Conservation (phyloP, 1,140 invertebrate species). For the Drosophila leontia region DNA sequence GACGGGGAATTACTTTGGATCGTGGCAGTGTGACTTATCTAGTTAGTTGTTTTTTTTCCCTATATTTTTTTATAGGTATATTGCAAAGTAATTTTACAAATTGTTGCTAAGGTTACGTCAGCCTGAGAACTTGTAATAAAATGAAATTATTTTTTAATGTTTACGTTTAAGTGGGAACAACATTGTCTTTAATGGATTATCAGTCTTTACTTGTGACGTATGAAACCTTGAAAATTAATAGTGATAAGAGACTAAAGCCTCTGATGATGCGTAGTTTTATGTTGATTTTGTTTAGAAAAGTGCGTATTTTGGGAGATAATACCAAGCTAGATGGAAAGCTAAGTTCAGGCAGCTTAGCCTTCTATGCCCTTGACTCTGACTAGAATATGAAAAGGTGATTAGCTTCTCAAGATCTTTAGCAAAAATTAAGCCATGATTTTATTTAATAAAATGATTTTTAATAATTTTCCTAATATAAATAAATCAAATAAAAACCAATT, state of each 20-base stretch:
- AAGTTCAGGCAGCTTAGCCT: not conserved
- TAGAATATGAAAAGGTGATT: too few species aligned
- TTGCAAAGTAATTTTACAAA: not conserved
- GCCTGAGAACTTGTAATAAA: not conserved
- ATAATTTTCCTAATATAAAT: not conserved
- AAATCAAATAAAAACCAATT: not conserved
- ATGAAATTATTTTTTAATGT: not conserved
- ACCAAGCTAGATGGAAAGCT: not conserved
- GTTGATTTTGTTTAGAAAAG: not conserved
- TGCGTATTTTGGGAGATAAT: slow-evolving; percentile 2
- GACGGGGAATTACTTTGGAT: slow-evolving; percentile 6
- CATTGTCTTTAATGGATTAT: slow-evolving; percentile 14
- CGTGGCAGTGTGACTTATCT: not conserved
- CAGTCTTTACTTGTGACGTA: not conserved
- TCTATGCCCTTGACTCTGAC: not conserved
- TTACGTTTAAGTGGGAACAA: not conserved
- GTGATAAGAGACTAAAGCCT: not conserved
- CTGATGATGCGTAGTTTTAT: not conserved
- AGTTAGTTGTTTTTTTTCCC: not conserved
- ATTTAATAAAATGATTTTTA: not conserved
- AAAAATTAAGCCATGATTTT: too few species aligned
- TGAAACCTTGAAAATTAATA: not conserved
- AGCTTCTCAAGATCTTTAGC: too few species aligned
- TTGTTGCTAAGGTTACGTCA: not conserved
- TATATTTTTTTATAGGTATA: not conserved